Conservation (phyloP, 2,888 invertebrate genomes). For the Drosophila pseudotalamancana region DNA sequence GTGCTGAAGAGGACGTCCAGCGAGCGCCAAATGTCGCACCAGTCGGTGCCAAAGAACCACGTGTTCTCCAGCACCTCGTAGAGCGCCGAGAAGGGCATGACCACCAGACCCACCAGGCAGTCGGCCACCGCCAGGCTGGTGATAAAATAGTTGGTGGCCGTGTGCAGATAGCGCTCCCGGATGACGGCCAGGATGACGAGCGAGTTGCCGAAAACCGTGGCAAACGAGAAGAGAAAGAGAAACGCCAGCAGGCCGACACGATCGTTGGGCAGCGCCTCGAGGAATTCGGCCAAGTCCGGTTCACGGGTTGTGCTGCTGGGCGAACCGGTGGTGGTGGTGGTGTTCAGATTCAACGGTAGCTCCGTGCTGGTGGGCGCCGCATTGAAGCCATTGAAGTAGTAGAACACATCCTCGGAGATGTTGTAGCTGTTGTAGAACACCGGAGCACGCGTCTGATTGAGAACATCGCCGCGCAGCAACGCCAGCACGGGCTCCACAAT, state of each 20-base stretch:
- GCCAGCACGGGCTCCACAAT: slow-evolving; percentile 60
- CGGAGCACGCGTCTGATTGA: slow-evolving; percentile 70
- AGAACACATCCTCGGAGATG: slow-evolving; percentile 82
- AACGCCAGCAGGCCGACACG: slow-evolving; percentile 91
- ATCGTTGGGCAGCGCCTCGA: slow-evolving; percentile 87
- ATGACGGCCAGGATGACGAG: slow-evolving; percentile 97
- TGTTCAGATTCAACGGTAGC: slow-evolving; percentile 45
- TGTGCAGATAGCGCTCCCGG: slow-evolving; percentile 96
- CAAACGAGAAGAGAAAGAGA: slow-evolving; percentile 93
- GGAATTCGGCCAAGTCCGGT: slow-evolving; percentile 82
- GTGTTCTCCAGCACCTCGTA: slow-evolving; percentile 95
- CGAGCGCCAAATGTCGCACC: slow-evolving; percentile 99
- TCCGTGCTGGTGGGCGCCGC: slow-evolving; percentile 59
- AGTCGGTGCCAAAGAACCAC: slow-evolving; percentile 97
- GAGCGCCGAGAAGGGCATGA: slow-evolving; percentile 98
- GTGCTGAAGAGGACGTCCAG: slow-evolving; percentile 98
- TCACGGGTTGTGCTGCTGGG: slow-evolving; percentile 69
- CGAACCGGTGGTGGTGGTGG: slow-evolving; percentile 13
- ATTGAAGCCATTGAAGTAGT: slow-evolving; percentile 81
- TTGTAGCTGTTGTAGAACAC: slow-evolving; percentile 82
- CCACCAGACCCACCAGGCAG: slow-evolving; percentile 97
- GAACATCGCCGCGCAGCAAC: slow-evolving; percentile 48
- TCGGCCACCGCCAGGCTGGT: slow-evolving; percentile 98
- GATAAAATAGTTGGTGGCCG: slow-evolving; percentile 98
- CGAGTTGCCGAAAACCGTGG: slow-evolving; percentile 97